These are phyloP conservation scores for Caenorhabditis angaria DNA, from an alignment of 2,888 invertebrate species.

Conservation along the genomic window DNA sequence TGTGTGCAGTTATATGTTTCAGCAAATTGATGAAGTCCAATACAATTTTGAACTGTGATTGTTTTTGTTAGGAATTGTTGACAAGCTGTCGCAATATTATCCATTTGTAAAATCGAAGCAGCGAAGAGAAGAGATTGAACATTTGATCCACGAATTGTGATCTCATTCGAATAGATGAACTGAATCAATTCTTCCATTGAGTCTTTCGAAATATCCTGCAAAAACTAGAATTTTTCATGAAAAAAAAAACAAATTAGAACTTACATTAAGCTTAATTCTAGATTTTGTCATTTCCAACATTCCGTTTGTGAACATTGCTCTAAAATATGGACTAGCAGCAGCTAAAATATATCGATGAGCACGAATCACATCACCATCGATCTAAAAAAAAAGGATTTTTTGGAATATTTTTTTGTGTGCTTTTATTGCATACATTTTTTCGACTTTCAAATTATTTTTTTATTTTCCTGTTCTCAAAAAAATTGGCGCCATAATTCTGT, in stretches of 20 bases:
- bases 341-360: slow-evolving; percentile 74
- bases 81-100: slow-evolving; percentile 74
- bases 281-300: slow-evolving; percentile 66
- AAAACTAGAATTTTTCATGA: slow-evolving; percentile 6
- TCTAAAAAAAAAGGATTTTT: slow-evolving; percentile 28
- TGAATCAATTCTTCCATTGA: slow-evolving; percentile 69
- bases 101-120: slow-evolving; percentile 74
- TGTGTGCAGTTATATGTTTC: slow-evolving; percentile 72
- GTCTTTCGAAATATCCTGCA: slow-evolving; percentile 45
- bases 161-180: slow-evolving; percentile 74
- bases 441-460: background rate
- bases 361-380: slow-evolving; percentile 47
- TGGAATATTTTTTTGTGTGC: background rate
- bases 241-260: background rate
- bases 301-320: slow-evolving; percentile 74
- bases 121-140: slow-evolving; percentile 75
- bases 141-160: slow-evolving; percentile 73
- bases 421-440: no score
- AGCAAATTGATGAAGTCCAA: slow-evolving; percentile 73
- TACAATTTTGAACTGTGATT: slow-evolving; percentile 73
- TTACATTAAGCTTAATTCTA: slow-evolving; percentile 38
- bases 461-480: no score
- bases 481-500: no score
- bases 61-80: slow-evolving; percentile 74
- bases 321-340: slow-evolving; percentile 74